A percentile compares a stretch with the other conserved stretches of the same genome.
Conservation (phyloP, 1,140 invertebrate genomes). For the Brachionus manjavacas region DNA sequence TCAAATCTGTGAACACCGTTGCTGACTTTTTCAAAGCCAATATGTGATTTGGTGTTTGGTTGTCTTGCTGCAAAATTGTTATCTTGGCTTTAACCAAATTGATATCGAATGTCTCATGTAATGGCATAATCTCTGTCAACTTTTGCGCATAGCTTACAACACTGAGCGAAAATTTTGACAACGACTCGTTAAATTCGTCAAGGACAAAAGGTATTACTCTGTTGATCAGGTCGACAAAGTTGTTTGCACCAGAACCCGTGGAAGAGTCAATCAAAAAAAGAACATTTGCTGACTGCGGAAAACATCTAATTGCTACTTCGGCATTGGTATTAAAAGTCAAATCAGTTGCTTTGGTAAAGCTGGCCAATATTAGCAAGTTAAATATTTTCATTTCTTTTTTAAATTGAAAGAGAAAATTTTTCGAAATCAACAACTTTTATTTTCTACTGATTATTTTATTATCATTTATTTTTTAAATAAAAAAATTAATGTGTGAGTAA, state of each 20-base stretch:
- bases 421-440: not conserved
- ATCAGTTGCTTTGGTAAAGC: not conserved
- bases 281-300: not conserved
- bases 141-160: not conserved
- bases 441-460: not conserved
- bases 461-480: not conserved
- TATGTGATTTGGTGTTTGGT: not conserved
- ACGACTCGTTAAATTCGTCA: not conserved
- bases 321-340: not conserved
- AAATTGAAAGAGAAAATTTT: not conserved
- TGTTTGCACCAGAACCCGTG: not conserved
- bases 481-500: not conserved
- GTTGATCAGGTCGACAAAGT: not conserved
- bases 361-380: not conserved
- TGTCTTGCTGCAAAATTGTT: not conserved
- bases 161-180: not conserved
- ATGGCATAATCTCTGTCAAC: not conserved
- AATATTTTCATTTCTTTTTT: not conserved
- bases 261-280: not conserved
- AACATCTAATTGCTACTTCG: not conserved
- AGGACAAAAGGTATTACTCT: not conserved
- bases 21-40: not conserved
- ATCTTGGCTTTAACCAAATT: not conserved
- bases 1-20: not conserved
- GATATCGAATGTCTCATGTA: not conserved